These are phyloP conservation scores for Venusia cambrica DNA, from an alignment of 2,888 invertebrate species.

Conservation along the genomic window DNA sequence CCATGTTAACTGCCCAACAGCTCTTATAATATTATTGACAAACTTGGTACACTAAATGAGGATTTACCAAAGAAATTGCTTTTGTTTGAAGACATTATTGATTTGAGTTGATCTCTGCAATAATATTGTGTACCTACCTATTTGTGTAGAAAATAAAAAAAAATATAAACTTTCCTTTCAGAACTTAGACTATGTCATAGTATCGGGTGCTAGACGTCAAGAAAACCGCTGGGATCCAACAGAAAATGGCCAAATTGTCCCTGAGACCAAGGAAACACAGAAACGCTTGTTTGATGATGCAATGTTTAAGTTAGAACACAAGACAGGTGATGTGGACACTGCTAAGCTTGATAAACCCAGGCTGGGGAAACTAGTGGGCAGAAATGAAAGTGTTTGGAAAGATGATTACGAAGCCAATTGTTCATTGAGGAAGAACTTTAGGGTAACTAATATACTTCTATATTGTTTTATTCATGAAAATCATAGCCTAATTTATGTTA, in stretches of 20 bases:
- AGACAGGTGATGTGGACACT: slow-evolving; percentile 87
- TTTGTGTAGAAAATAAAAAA: too few species aligned
- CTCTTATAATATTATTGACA: too few species aligned
- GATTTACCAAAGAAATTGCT: too few species aligned
- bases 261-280: slow-evolving; percentile 94
- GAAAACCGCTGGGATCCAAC: slow-evolving; percentile 99
- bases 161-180: too few species aligned
- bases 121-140: too few species aligned
- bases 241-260: slow-evolving; percentile 95
- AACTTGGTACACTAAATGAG: too few species aligned
- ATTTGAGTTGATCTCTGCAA: too few species aligned
- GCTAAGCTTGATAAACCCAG: slow-evolving; percentile 87
- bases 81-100: too few species aligned
- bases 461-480: too few species aligned
- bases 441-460: too few species aligned
- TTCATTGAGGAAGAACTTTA: slow-evolving; percentile 89
- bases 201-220: slow-evolving; percentile 96
- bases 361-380: slow-evolving; percentile 87
- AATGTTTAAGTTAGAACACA: slow-evolving; percentile 98
- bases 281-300: slow-evolving; percentile 96
- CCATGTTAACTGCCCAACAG: too few species aligned
- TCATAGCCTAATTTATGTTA: too few species aligned
- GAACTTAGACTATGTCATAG: slow-evolving; percentile 98
- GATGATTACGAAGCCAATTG: slow-evolving; percentile 97
- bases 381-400: slow-evolving; percentile 91